Evolutionary conservation across 2,113 vertebrate species (phyloP), one percentile per base, ranked within the genome.

Genomic region (Struthidea cinerea): DNA sequence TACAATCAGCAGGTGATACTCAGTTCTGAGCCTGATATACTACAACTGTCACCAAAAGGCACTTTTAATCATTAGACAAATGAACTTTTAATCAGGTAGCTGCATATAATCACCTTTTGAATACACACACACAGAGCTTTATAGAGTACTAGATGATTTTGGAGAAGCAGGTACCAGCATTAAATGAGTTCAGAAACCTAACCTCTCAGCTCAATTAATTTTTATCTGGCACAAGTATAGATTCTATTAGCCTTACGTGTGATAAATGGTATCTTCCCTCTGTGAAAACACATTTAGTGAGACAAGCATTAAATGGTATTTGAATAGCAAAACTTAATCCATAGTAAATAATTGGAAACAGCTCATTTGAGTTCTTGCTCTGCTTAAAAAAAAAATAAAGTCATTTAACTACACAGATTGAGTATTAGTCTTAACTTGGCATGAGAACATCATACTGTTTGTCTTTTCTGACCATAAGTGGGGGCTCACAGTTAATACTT

Each of bases 81-180:
- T 90, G 89, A 92, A 94, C 94, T 76, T 97, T 96, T 96, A 96
- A 97, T 97, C 92, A 97, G 73, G 91, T 97, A 84, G 44, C 83
- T 97, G 94, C 44, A 76, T 91, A 73, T 97, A 97, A 98, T 97
- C 97, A 89, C 71, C 42, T 85, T 97, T 93, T 80, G 71, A 97
- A 97, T 96, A 92, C 76, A 96, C 83, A 95, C 86, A 96, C 76
- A 96, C 74, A n/a, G 87, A 93, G n/a, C 39, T 95, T 97, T 92
- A 91, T 37, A 60, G 95, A 96, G 84, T 55, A 76, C 24, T 83
- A 85, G 39, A 68, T 74, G 60, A 89, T 96, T 97, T 96, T 92
- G 64, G 84, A 96, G 92, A 94, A 94, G 82, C 60, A 74, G 60
- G 82, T 79, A 93, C 57, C 82, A 94, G 20, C 42, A 94, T 96